Conservation (phyloP, 2,113 vertebrate genomes). For the Potamarius usumacintae region DNA sequence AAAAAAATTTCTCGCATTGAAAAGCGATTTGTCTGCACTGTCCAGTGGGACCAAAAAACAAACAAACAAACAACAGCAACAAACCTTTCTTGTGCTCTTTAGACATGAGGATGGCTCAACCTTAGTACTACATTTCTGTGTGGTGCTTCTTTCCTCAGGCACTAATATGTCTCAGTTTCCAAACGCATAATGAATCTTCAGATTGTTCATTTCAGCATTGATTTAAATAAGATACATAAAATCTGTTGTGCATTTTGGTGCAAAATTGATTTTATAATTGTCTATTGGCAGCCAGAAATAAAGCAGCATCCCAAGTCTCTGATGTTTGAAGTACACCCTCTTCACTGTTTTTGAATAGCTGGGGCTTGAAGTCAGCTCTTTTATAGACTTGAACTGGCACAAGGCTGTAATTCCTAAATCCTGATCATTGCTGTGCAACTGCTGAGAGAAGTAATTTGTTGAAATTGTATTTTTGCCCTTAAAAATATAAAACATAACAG, state of each 20-base stretch:
- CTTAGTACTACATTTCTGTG: constrained; percentile 21
- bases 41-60: constrained; percentile 7
- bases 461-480: background rate
- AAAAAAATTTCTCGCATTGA: background rate
- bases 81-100: background rate
- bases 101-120: background rate
- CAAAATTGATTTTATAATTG: constrained; percentile 16
- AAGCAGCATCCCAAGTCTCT: background rate
- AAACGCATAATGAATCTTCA: constrained; percentile 19
- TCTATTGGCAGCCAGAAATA: background rate
- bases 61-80: background rate
- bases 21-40: constrained; percentile 1
- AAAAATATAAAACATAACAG: background rate
- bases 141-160: background rate
- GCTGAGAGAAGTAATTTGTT: constrained; percentile 16
- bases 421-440: constrained; percentile 7
- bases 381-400: background rate
- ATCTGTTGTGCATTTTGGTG: constrained; percentile 26
- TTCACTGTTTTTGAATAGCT: constrained; percentile 9
- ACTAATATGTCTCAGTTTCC: background rate
- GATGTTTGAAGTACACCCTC: background rate
- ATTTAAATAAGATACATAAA: background rate
- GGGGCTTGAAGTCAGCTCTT: background rate
- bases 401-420: constrained; percentile 10
- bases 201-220: background rate